Evolutionary conservation across 2,888 invertebrate species (phyloP).

Genomic region (Suillia variegata): DNA sequence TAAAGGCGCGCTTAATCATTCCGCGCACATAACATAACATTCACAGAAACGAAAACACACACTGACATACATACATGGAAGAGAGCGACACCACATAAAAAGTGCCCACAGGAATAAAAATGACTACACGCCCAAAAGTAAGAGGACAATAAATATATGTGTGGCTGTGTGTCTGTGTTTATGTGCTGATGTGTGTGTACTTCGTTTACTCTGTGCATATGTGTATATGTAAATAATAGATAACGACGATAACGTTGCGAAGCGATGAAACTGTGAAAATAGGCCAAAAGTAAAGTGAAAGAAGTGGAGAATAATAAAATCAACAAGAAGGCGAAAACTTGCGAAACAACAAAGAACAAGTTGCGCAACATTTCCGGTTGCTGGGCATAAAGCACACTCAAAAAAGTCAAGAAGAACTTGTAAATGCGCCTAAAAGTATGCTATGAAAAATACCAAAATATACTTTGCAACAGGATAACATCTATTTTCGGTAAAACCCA

Average conservation of each 20-base stretch:
- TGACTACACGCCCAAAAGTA: constrained; percentile 27
- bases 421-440: neutral
- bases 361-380: neutral
- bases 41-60: too few species aligned
- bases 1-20: neutral
- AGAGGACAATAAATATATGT: constrained; percentile 44
- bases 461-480: neutral
- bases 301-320: neutral
- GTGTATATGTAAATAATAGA: constrained; percentile 47
- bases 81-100: constrained; percentile 16
- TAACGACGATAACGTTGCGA: constrained; percentile 49
- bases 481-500: neutral
- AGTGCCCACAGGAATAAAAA: constrained; percentile 31
- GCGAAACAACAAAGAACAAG: neutral
- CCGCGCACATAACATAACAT: neutral
- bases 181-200: constrained; percentile 12
- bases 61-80: neutral
- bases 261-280: neutral
- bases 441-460: neutral
- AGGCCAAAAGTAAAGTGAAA: neutral
- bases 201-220: too few species aligned
- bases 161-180: too few species aligned
- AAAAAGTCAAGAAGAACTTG: neutral
- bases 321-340: neutral
- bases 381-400: neutral